phyloP scores from a whole-genome alignment of 1,140 invertebrate species.

The Helicoverpa zea region DNA sequence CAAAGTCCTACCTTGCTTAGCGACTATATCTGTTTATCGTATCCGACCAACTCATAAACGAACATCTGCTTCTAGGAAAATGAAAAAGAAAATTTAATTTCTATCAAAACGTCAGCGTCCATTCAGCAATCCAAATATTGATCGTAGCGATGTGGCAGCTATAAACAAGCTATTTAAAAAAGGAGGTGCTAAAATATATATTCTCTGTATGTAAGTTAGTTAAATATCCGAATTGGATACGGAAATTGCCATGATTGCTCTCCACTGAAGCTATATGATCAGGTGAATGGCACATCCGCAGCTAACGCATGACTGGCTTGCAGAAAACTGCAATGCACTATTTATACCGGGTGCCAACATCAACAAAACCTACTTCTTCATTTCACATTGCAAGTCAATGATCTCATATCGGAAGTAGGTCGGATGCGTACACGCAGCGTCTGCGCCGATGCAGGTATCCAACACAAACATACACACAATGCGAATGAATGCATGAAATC shows the following conservation, averaged over 20 bases:
- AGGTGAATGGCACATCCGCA: slow-evolving; percentile 9
- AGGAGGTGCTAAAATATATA: background rate
- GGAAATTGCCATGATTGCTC: background rate
- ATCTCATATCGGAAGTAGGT: slow-evolving; percentile 44
- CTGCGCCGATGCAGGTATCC: background rate
- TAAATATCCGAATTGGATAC: background rate
- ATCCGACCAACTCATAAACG: slow-evolving; percentile 33
- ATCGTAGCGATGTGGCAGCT: slow-evolving; percentile 7
- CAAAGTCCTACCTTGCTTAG: slow-evolving; percentile 12
- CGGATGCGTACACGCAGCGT: slow-evolving; percentile 28
- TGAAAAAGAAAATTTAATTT: slow-evolving; percentile 31
- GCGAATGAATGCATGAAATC: background rate
- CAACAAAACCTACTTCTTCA: slow-evolving; percentile 42
- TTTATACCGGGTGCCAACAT: slow-evolving; percentile 40
- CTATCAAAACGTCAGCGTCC: slow-evolving; percentile 35
- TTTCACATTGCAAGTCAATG: slow-evolving; percentile 45
- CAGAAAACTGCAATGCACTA: slow-evolving; percentile 32
- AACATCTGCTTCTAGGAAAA: slow-evolving; percentile 30
- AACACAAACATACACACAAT: slow-evolving; percentile 1
- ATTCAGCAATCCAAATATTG: slow-evolving; percentile 27
- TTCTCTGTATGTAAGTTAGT: background rate
- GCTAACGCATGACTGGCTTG: slow-evolving; percentile 10
- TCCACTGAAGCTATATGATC: background rate
- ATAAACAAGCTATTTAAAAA: slow-evolving; percentile 10
- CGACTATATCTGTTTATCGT: slow-evolving; percentile 37